A percentile compares a stretch with the other conserved stretches of the same genome.
These are phyloP conservation scores for Metacarcinus magister DNA, from an alignment of 2,888 invertebrate genomes.

Conservation along the genomic window DNA sequence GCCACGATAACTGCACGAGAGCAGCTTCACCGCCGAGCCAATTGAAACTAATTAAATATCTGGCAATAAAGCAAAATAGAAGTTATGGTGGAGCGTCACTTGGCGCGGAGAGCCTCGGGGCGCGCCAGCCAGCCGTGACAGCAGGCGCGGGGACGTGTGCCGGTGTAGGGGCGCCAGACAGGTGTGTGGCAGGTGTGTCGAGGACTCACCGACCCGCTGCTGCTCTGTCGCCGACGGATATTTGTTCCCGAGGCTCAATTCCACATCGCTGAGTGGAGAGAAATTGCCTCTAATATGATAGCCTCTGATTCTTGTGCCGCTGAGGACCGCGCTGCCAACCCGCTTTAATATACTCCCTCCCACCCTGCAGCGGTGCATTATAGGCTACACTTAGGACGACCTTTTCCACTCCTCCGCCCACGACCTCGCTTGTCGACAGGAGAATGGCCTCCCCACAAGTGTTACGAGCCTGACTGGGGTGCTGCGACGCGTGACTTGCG, in stretches of 20 bases:
- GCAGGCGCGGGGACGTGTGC: slow-evolving; percentile 6
- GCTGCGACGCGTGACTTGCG: slow-evolving; percentile 32
- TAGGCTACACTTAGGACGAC: slow-evolving; percentile 28
- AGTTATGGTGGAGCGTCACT: neutral
- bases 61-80: slow-evolving; percentile 58
- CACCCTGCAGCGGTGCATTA: neutral
- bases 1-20: neutral
- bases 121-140: neutral
- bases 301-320: neutral
- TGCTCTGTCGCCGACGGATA: neutral
- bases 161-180: slow-evolving; percentile 19
- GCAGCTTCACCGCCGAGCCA: neutral
- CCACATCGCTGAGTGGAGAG: slow-evolving; percentile 11
- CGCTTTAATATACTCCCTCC: neutral
- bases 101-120: neutral
- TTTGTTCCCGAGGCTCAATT: slow-evolving; percentile 40
- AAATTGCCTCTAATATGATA: slow-evolving; percentile 41
- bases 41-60: slow-evolving; percentile 56
- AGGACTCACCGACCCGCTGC: neutral
- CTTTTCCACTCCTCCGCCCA: slow-evolving; percentile 12
- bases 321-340: neutral
- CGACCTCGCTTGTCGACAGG: neutral
- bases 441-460: neutral
- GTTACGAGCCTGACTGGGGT: neutral
- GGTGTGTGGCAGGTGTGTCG: slow-evolving; percentile 8